These are phyloP conservation scores for Eledona agricola DNA, from an alignment of 2,888 invertebrate genomes.

Conservation along the genomic window DNA sequence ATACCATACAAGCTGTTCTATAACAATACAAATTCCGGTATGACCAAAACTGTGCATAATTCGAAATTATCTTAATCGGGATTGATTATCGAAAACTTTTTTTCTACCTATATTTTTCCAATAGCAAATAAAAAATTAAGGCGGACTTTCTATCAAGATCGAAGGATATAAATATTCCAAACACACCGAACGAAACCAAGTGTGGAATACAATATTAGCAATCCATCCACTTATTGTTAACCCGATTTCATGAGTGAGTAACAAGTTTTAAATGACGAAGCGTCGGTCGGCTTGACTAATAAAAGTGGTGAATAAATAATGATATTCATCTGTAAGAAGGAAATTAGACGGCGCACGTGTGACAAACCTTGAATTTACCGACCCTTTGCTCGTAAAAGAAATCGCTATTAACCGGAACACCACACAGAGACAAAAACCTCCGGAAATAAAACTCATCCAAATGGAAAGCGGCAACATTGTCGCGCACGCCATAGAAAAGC, in stretches of 20 bases:
- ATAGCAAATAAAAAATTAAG: too few species aligned
- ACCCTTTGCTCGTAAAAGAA: too few species aligned
- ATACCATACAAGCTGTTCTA: too few species aligned
- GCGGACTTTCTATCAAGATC: conserved; percentile 8
- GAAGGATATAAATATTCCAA: conserved; percentile 15
- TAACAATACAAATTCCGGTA: too few species aligned
- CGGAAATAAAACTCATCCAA: conserved; percentile 3
- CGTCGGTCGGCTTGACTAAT: conserved; percentile 7
- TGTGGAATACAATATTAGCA: conserved; percentile 22
- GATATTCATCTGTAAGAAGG: too few species aligned
- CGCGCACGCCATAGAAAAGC: not conserved
- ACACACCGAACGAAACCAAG: conserved; percentile 14
- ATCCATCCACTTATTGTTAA: conserved; percentile 6
- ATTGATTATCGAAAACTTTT: too few species aligned
- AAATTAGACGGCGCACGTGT: too few species aligned
- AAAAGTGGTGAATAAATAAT: conserved; percentile 1
- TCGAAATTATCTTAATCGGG: too few species aligned
- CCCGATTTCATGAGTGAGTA: conserved; percentile 9
- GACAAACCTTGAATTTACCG: too few species aligned
- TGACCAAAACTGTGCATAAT: too few species aligned
- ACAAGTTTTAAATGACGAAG: conserved; percentile 14
- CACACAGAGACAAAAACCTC: conserved; percentile 3
- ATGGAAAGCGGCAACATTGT: conserved; percentile 2
- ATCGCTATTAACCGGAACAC: not conserved
- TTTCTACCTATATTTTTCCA: too few species aligned